Evolutionary conservation across 2,888 invertebrate species (phyloP).

Genomic region (Catocala sponsa): DNA sequence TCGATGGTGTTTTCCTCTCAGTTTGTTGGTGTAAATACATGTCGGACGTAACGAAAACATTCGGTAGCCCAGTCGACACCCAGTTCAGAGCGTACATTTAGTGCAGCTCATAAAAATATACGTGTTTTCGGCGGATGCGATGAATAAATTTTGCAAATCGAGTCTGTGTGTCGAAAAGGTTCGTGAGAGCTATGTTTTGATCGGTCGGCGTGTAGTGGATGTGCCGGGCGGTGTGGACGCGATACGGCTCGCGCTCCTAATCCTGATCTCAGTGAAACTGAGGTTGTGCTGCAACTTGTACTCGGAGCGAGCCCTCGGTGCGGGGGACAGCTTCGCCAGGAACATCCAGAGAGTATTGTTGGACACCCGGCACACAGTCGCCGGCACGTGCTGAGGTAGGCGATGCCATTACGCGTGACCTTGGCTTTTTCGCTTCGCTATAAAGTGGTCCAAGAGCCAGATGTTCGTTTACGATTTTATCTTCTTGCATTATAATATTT

Average conservation of each 20-base stretch:
- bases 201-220: slow-evolving; percentile 79
- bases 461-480: slow-evolving; percentile 38
- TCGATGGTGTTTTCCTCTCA: slow-evolving; percentile 79
- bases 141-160: slow-evolving; percentile 87
- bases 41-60: slow-evolving; percentile 71
- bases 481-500: slow-evolving; percentile 27
- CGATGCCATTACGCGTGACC: slow-evolving; percentile 60
- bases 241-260: slow-evolving; percentile 65
- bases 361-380: slow-evolving; percentile 57
- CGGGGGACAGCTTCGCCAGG: slow-evolving; percentile 51
- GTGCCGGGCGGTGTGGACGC: slow-evolving; percentile 80
- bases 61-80: slow-evolving; percentile 55
- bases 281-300: slow-evolving; percentile 62
- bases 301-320: slow-evolving; percentile 51
- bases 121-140: slow-evolving; percentile 86
- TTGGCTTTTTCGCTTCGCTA: slow-evolving; percentile 64
- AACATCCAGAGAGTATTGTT: slow-evolving; percentile 56
- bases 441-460: slow-evolving; percentile 46
- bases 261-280: slow-evolving; percentile 69
- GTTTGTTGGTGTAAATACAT: slow-evolving; percentile 79
- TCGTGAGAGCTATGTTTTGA: slow-evolving; percentile 85
- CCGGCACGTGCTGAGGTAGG: slow-evolving; percentile 80
- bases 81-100: slow-evolving; percentile 69
- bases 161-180: slow-evolving; percentile 85
- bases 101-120: slow-evolving; percentile 80